Conservation (phyloP, 2,888 invertebrate species). For the Cyaniris semiargus region DNA sequence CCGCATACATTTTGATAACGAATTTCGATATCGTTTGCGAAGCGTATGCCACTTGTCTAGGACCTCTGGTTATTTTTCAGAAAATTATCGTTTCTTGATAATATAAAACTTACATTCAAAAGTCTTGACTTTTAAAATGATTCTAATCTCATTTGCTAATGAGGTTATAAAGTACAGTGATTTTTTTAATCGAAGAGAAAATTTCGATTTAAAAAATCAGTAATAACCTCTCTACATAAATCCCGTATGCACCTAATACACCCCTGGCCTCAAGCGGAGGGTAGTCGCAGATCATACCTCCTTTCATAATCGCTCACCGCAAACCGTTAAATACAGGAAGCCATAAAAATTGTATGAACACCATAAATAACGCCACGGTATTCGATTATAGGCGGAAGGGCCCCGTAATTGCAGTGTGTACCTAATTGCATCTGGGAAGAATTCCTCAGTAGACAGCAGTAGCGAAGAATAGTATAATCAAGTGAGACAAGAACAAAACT, state of each 20-base stretch:
- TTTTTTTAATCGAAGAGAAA: too few species aligned
- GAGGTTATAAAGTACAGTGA: too few species aligned
- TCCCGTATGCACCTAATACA: slow-evolving; percentile 36
- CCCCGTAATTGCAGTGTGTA: slow-evolving; percentile 39
- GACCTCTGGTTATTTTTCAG: too few species aligned
- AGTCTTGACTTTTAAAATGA: too few species aligned
- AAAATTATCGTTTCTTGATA: too few species aligned
- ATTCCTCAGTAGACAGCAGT: background rate
- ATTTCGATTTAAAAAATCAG: background rate
- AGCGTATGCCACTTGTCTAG: too few species aligned
- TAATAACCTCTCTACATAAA: slow-evolving; percentile 41
- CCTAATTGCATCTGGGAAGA: slow-evolving; percentile 39
- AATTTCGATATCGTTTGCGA: too few species aligned
- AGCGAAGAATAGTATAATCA: background rate
- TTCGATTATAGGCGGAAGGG: slow-evolving; percentile 61
- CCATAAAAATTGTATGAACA: slow-evolving; percentile 72
- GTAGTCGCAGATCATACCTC: slow-evolving; percentile 63
- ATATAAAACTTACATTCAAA: too few species aligned
- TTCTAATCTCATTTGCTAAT: too few species aligned
- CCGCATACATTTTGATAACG: too few species aligned
- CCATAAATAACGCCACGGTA: slow-evolving; percentile 69
- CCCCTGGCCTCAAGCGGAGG: slow-evolving; percentile 51
- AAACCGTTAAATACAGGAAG: slow-evolving; percentile 72
- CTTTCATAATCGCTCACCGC: slow-evolving; percentile 67
- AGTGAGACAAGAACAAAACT: background rate